Conservation (phyloP, 2,888 invertebrate species). For the Iselma pallidipennis region DNA sequence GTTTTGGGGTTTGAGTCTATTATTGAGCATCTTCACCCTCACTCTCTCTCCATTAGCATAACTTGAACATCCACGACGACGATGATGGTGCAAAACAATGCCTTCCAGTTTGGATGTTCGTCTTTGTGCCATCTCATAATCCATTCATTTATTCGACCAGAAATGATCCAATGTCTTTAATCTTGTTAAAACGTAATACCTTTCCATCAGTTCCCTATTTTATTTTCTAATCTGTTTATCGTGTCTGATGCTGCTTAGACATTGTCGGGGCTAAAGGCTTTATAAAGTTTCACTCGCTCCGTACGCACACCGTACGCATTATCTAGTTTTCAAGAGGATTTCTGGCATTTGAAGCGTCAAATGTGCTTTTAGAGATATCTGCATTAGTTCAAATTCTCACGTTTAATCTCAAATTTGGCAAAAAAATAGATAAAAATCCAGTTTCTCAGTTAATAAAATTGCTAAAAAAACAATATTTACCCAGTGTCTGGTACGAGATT, state of each 20-base stretch:
- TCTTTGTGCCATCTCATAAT: slow-evolving; percentile 29
- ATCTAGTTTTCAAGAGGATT: slow-evolving; percentile 44
- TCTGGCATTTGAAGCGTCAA: slow-evolving; percentile 40
- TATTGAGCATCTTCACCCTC: too few species aligned
- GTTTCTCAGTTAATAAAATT: neutral
- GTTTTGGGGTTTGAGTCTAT: too few species aligned
- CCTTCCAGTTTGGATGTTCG: slow-evolving; percentile 14
- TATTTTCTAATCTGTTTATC: slow-evolving; percentile 55
- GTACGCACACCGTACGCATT: slow-evolving; percentile 35
- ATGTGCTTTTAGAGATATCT: slow-evolving; percentile 37
- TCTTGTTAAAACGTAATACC: slow-evolving; percentile 53
- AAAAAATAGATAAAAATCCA: slow-evolving; percentile 5
- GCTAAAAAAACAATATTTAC: neutral
- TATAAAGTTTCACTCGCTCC: slow-evolving; percentile 42
- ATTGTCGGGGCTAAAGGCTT: slow-evolving; percentile 38
- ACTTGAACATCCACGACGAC: neutral
- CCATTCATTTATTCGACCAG: slow-evolving; percentile 39
- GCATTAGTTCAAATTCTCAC: slow-evolving; percentile 27
- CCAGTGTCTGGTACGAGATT: neutral
- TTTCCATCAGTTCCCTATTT: slow-evolving; percentile 52
- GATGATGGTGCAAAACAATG: slow-evolving; percentile 22
- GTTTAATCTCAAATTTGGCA: slow-evolving; percentile 19
- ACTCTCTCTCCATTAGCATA: too few species aligned
- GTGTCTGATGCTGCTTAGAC: slow-evolving; percentile 14
- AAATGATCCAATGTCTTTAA: slow-evolving; percentile 49